These are phyloP conservation scores for Amphiprion clarkii DNA, from an alignment of 2,797 vertebrate genomes.

Conservation along the genomic window DNA sequence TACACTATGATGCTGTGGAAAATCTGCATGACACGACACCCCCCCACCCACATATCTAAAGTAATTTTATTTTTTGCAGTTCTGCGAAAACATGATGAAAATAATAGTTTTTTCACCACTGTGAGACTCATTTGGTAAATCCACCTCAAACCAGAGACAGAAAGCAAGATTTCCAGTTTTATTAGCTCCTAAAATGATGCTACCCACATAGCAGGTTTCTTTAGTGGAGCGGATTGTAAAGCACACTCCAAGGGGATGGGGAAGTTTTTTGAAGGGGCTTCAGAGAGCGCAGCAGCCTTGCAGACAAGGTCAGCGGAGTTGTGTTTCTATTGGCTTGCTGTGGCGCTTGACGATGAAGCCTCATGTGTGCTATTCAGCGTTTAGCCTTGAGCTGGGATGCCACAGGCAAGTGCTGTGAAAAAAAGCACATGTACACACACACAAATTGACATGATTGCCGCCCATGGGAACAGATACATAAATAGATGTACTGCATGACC, in stretches of 20 bases:
- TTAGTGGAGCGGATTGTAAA: constrained; percentile 27
- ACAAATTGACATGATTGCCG: constrained; percentile 28
- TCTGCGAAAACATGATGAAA: constrained; percentile 6
- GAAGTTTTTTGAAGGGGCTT: constrained; percentile 42
- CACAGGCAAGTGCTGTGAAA: constrained; percentile 25
- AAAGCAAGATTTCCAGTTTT: constrained; percentile 27
- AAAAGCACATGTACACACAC: constrained; percentile 1
- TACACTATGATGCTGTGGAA: neutral
- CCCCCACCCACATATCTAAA: neutral
- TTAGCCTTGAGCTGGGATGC: constrained; percentile 70
- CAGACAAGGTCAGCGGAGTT: constrained; percentile 59
- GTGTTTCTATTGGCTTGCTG: constrained; percentile 50
- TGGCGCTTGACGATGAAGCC: constrained; percentile 41
- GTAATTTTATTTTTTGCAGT: neutral
- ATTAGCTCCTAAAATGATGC: constrained; percentile 27
- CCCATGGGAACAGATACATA: constrained; percentile 21
- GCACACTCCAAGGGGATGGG: constrained; percentile 16
- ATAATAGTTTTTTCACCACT: neutral
- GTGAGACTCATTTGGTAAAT: constrained; percentile 1
- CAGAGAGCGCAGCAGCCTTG: constrained; percentile 48
- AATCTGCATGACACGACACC: neutral
- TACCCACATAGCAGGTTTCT: constrained; percentile 26
- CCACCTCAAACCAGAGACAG: neutral
- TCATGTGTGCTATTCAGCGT: constrained; percentile 71
- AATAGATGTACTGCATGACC: constrained; percentile 29